These are phyloP conservation scores for Rhynchopsitta pachyrhyncha DNA, from an alignment of 2,113 vertebrate genomes.

Conservation along the genomic window DNA sequence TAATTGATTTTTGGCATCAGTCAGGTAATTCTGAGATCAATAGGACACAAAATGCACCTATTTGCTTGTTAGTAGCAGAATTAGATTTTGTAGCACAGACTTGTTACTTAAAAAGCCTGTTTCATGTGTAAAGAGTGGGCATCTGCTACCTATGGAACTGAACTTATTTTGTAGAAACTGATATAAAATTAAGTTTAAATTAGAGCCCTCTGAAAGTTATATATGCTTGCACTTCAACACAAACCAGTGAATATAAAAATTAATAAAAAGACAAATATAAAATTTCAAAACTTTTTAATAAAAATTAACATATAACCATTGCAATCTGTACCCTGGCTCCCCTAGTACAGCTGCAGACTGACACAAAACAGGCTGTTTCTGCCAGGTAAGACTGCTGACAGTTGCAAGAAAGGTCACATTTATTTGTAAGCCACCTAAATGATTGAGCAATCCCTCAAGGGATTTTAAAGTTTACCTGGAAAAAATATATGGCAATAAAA, in stretches of 20 bases:
- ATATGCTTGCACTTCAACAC: background rate
- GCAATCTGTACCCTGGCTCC: background rate
- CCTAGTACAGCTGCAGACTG: background rate
- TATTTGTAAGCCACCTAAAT: background rate
- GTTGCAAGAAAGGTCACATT: background rate
- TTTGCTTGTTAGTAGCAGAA: background rate
- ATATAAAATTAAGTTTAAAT: background rate
- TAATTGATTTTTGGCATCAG: slow-evolving; percentile 38
- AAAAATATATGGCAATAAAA: background rate
- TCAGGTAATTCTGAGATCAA: slow-evolving; percentile 44
- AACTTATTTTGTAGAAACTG: background rate
- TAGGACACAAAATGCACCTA: slow-evolving; percentile 33
- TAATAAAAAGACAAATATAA: background rate
- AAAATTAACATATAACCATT: background rate
- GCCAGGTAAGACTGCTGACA: background rate
- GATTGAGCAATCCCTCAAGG: background rate
- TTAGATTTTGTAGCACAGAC: background rate
- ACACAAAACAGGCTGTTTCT: background rate
- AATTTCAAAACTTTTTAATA: background rate
- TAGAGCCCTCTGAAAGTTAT: background rate
- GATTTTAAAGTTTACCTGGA: background rate
- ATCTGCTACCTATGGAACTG: background rate
- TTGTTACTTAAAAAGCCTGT: background rate
- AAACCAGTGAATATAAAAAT: background rate
- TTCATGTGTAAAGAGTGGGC: background rate